Percentiles rank a stretch among this genome's conserved stretches.
phyloP scores from a whole-genome alignment of 2,113 vertebrate species.

The Carollia perspicillata region DNA sequence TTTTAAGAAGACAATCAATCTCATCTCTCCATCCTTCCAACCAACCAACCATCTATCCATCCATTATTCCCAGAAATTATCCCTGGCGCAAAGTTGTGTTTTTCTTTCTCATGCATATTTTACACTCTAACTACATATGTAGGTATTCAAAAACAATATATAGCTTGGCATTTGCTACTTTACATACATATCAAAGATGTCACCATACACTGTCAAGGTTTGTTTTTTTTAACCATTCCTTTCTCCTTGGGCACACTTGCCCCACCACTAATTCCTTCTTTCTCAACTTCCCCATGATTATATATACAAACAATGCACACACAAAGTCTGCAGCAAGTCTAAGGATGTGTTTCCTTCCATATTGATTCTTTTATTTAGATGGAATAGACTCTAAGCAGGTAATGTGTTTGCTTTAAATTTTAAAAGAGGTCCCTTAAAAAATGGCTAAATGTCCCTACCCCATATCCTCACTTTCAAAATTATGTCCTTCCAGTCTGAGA shows the following conservation, averaged over 20 bases:
- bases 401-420: not conserved
- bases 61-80: not conserved
- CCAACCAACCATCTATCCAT: not conserved
- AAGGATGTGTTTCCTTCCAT: not conserved
- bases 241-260: not conserved
- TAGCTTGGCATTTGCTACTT: not conserved
- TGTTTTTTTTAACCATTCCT: not conserved
- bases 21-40: not conserved
- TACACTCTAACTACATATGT: not conserved
- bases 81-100: not conserved
- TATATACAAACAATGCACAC: not conserved
- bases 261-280: not conserved
- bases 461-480: not conserved
- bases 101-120: not conserved
- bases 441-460: not conserved
- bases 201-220: not conserved
- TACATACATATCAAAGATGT: not conserved
- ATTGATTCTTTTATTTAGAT: not conserved
- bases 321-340: not conserved
- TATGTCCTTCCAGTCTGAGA: not conserved
- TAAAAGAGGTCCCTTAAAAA: not conserved
- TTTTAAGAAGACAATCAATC: not conserved
- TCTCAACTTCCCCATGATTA: not conserved
- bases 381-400: not conserved
- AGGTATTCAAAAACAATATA: not conserved